These are phyloP conservation scores for Heteronetta atricapilla DNA, from an alignment of 2,113 vertebrate species.

Conservation along the genomic window DNA sequence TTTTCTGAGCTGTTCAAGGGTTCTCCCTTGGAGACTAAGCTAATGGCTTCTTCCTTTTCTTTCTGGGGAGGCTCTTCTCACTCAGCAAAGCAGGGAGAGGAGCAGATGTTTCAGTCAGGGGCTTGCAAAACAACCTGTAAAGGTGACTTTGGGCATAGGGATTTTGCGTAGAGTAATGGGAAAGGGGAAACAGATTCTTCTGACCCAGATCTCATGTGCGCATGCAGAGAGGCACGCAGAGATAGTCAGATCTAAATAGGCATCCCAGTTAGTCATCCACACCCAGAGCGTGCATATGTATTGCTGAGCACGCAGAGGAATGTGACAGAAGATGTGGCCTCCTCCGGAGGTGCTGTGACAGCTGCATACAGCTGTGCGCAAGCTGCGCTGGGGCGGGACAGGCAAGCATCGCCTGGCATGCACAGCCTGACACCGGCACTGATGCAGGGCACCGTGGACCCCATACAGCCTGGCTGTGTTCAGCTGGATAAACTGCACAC, in stretches of 20 bases:
- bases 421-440: neutral
- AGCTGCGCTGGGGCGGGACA: neutral
- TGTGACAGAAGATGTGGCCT: constrained; percentile 16
- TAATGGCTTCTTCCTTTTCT: constrained; percentile 51
- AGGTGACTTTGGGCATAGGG: constrained; percentile 42
- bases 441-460: neutral
- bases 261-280: neutral
- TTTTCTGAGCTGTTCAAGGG: constrained; percentile 27
- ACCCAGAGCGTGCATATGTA: neutral
- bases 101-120: constrained; percentile 38
- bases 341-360: constrained; percentile 49
- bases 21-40: constrained; percentile 29
- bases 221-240: neutral
- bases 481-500: neutral
- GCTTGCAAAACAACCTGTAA: constrained; percentile 11
- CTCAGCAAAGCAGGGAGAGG: constrained; percentile 38
- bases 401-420: neutral
- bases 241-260: neutral
- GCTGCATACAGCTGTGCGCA: constrained; percentile 6
- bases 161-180: neutral
- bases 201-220: neutral
- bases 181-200: neutral
- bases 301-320: neutral
- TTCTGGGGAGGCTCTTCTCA: constrained; percentile 36
- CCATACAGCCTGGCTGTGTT: neutral